A percentile compares a stretch with the other conserved stretches of the same genome.
Conservation (phyloP, 2,797 vertebrate genomes). For the Epinephelus awoara region DNA sequence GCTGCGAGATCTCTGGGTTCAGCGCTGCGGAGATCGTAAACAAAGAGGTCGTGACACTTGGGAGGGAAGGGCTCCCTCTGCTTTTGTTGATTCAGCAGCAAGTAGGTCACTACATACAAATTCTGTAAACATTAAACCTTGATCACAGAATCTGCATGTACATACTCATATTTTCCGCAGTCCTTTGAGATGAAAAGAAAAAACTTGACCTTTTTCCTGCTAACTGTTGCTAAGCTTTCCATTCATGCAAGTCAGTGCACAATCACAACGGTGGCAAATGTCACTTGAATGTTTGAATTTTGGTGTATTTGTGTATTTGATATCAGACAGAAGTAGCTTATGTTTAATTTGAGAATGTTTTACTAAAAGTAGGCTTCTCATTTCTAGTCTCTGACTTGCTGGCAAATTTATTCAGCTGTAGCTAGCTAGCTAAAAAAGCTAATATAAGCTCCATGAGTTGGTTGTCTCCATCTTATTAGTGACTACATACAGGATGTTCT, state of each 20-base stretch:
- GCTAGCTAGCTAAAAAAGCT: no score
- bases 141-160: constrained; percentile 2
- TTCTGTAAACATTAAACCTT: constrained; percentile 30
- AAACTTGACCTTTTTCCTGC: neutral
- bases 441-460: no score
- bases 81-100: constrained; percentile 29
- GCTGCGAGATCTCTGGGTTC: constrained; percentile 49
- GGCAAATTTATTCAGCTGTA: no score
- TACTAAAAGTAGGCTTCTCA: no score
- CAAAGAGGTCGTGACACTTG: constrained; percentile 26
- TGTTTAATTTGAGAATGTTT: no score
- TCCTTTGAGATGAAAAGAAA: neutral
- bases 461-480: no score
- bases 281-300: no score
- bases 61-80: constrained; percentile 26
- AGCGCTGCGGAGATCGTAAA: constrained; percentile 46
- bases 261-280: neutral
- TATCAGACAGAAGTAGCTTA: no score
- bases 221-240: neutral
- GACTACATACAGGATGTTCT: no score
- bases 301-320: no score
- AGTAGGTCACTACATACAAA: constrained; percentile 8
- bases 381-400: no score
- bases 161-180: constrained; percentile 10
- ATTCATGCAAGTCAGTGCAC: neutral